These are phyloP conservation scores for Syngnathoides biaculeatus DNA, from an alignment of 2,113 vertebrate genomes.

Conservation along the genomic window DNA sequence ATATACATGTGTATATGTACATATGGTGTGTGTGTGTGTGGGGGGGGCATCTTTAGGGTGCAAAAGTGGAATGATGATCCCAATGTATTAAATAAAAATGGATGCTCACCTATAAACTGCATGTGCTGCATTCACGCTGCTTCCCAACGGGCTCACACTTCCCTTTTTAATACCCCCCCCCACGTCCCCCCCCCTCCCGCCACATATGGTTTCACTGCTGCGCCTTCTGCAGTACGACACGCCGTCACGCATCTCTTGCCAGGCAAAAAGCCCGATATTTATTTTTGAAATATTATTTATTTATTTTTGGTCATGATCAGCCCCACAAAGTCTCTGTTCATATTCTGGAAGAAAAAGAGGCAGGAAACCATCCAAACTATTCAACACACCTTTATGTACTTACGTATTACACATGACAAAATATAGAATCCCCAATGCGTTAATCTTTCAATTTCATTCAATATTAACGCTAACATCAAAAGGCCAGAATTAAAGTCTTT, in stretches of 20 bases:
- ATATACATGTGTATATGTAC: slow-evolving; percentile 8
- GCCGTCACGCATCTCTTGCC: background rate
- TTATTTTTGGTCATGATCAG: background rate
- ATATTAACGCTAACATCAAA: background rate
- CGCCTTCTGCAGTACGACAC: too few relatives aligned
- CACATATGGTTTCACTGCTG: background rate
- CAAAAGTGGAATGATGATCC: slow-evolving; percentile 63
- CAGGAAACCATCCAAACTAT: background rate
- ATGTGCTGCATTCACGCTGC: slow-evolving; percentile 20
- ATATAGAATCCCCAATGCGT: background rate
- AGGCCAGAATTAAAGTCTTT: background rate
- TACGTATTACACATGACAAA: background rate
- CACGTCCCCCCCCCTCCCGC: too few relatives aligned
- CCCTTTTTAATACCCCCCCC: slow-evolving; percentile 3
- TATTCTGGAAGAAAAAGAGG: background rate
- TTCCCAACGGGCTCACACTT: slow-evolving; percentile 25
- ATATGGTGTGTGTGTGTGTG: slow-evolving; percentile 32
- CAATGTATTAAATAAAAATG: slow-evolving; percentile 60
- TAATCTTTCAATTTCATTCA: background rate
- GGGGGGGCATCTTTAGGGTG: slow-evolving; percentile 58
- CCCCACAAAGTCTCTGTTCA: background rate
- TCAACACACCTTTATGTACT: background rate
- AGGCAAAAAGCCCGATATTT: background rate
- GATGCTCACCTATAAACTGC: slow-evolving; percentile 38
- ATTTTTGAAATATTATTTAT: background rate